These are phyloP conservation scores for Brachionus koreanus DNA, from an alignment of 1,140 invertebrate species.

Conservation along the genomic window DNA sequence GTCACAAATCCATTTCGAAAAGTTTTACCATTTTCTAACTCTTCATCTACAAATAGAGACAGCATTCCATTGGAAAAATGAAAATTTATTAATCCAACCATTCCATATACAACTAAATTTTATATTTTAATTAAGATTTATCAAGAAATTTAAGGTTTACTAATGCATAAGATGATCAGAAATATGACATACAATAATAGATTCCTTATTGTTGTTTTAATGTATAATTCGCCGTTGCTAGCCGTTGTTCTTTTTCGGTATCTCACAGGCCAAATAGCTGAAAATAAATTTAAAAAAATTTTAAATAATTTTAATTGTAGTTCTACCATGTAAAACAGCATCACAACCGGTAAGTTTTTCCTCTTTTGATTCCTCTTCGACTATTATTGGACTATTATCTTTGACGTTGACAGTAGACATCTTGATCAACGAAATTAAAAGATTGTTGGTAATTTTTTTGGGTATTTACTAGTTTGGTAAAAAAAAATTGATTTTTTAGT, in stretches of 20 bases:
- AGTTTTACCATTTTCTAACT: slow-evolving; percentile 48
- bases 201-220: slow-evolving; percentile 64
- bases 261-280: slow-evolving; percentile 32
- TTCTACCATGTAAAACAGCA: slow-evolving; percentile 8
- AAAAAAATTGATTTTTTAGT: not conserved
- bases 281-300: not conserved
- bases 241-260: slow-evolving; percentile 54
- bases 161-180: slow-evolving; percentile 59
- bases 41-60: slow-evolving; percentile 61
- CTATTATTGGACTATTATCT: slow-evolving; percentile 13
- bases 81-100: slow-evolving; percentile 64
- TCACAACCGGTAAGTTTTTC: slow-evolving; percentile 23
- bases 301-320: not conserved
- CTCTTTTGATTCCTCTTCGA: not conserved
- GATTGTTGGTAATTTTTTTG: not conserved
- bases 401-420: slow-evolving; percentile 33
- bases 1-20: slow-evolving; percentile 61
- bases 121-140: not conserved
- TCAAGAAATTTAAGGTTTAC: slow-evolving; percentile 19
- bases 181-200: slow-evolving; percentile 64
- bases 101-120: slow-evolving; percentile 63
- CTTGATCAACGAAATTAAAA: not conserved
- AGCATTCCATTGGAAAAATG: slow-evolving; percentile 65
- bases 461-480: not conserved
- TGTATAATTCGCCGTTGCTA: slow-evolving; percentile 61